Conservation (phyloP, 2,888 invertebrate genomes). For the Metacarcinus magister region DNA sequence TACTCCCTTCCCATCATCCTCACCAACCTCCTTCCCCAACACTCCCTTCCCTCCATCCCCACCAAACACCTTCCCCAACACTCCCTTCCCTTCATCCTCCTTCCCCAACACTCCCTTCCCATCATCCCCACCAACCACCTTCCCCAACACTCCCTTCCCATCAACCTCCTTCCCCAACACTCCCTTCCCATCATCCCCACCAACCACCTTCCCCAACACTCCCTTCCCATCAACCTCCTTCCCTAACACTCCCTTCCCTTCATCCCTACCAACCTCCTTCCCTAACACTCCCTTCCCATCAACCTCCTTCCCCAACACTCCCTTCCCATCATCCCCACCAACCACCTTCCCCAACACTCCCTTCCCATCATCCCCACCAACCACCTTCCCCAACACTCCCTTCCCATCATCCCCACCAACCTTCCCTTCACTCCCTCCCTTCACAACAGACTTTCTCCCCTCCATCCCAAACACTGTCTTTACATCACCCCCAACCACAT, state of each 20-base stretch:
- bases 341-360: background rate
- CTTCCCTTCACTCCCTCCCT: background rate
- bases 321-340: background rate
- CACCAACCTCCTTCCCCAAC: background rate
- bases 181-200: no score
- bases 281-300: background rate
- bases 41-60: background rate
- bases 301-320: background rate
- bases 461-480: background rate
- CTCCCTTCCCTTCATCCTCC: background rate
- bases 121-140: background rate
- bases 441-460: background rate
- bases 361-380: background rate
- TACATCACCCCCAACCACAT: background rate
- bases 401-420: constrained; percentile 15
- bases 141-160: background rate
- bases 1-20: background rate
- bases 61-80: background rate
- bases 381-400: background rate
- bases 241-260: background rate
- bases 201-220: no score
- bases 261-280: background rate
- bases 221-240: background rate
- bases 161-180: no score
- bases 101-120: background rate